These are phyloP conservation scores for Tokudaia tokunoshimensis DNA, from an alignment of 2,797 vertebrate species.

Conservation along the genomic window DNA sequence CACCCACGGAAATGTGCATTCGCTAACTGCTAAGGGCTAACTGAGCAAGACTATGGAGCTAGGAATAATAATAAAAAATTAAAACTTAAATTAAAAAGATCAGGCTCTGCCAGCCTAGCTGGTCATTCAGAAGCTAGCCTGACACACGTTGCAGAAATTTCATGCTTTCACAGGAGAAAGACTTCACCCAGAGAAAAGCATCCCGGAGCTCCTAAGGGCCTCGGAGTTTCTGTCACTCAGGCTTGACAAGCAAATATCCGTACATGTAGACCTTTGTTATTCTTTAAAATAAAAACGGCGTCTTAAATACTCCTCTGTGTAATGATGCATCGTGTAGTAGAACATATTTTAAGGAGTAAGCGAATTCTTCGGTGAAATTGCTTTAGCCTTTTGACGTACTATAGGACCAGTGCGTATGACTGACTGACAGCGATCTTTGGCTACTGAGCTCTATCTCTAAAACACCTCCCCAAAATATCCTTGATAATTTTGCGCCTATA, in stretches of 20 bases:
- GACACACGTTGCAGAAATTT: not conserved
- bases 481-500: not conserved
- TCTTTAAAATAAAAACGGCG: not conserved
- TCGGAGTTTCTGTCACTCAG: not conserved
- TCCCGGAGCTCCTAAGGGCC: not conserved
- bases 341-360: not conserved
- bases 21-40: constrained; percentile 11
- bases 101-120: not conserved
- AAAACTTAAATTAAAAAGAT: too few relatives aligned
- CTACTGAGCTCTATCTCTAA: not conserved
- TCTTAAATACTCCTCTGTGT: not conserved
- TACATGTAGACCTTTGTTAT: not conserved
- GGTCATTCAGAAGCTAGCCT: not conserved
- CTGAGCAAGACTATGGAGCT: not conserved
- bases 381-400: not conserved
- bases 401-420: not conserved
- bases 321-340: not conserved
- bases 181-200: not conserved
- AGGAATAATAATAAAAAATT: not conserved
- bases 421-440: not conserved
- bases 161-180: not conserved
- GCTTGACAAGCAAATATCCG: not conserved
- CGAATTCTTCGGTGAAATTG: not conserved
- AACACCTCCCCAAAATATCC: not conserved
- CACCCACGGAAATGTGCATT: not conserved